Evolutionary conservation across 1,140 invertebrate genomes (phyloP), one percentile per base, ranked within the genome.

Genomic region (Acyrthosiphon pisum): DNA sequence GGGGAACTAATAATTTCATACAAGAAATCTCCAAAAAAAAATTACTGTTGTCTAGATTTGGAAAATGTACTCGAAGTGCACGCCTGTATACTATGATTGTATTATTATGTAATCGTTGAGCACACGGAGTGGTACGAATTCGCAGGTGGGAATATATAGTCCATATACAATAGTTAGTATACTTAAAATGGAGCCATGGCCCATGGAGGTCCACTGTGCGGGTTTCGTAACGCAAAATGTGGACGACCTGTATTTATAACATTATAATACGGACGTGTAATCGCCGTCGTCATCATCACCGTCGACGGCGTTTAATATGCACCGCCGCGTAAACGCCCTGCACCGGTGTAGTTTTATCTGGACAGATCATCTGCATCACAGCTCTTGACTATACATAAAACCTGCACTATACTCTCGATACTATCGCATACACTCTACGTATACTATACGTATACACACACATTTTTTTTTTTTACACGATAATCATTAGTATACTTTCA

Each of bases 381-480:
- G 30, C 60, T 35, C 60, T 76, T 76, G 30, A 76, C 60, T 76
- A n/a, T 76, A n/a, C 60, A 76, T 30, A n/a, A n/a, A 76, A 76
- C 60, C 30, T n/a, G 60, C 60, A 76, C 60, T 76, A 30, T 7
- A 76, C 60, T 9, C 9, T n/a, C 60, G 60, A 35, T 76, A 76
- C 30, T n/a, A 76, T 76, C 60, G 60, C 14, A 30, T n/a, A 68
- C 14, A n/a, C 56, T 30, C 2, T 37, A 8, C 23, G 41, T 18
- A 84, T 37, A 83, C 76, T 3, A 41, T 6, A 37, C 11, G 4
- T 2, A 48, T n/a, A 8, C n/a, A 9, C 37, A n/a, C 44, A 8
- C 26, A 86, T 44, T 88, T 48, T 84, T 84, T 30, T 84, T 84
- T 84, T 37, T 87, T 88, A 88, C 87, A 88, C 87, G 87, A 50